These are phyloP conservation scores for Lepidurus arcticus DNA, from an alignment of 1,140 invertebrate genomes.

Conservation along the genomic window DNA sequence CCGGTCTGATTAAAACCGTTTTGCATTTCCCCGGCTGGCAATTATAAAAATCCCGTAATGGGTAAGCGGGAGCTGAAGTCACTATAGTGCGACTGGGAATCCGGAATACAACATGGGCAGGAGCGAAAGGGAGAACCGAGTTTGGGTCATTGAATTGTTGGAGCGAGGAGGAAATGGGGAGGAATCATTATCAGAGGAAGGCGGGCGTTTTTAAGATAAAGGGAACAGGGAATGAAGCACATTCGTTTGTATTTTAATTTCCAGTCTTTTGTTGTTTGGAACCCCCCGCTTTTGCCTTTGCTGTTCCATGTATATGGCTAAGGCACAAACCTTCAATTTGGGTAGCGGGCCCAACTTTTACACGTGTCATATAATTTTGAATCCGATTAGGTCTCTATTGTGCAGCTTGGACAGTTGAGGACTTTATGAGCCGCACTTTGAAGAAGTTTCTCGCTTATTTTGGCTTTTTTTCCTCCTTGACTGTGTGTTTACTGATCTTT, in stretches of 20 bases:
- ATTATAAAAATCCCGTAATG: constrained; percentile 22
- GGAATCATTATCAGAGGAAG: not conserved
- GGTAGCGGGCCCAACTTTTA: not conserved
- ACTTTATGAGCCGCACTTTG: not conserved
- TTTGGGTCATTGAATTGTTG: constrained; percentile 9
- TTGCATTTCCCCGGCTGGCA: constrained; percentile 20
- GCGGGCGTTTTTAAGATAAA: constrained; percentile 8
- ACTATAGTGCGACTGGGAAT: constrained; percentile 21
- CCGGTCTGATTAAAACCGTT: constrained; percentile 21
- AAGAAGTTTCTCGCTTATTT: not conserved
- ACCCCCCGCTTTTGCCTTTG: not conserved
- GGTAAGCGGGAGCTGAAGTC: constrained; percentile 20
- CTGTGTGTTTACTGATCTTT: not conserved
- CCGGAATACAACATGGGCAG: constrained; percentile 5
- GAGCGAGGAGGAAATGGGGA: constrained; percentile 20
- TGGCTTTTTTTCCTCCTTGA: not conserved
- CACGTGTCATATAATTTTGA: constrained; percentile 16
- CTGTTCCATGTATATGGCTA: not conserved
- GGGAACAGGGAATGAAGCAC: not conserved
- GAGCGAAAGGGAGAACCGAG: not conserved
- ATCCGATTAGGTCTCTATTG: not conserved
- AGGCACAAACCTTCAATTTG: constrained; percentile 19
- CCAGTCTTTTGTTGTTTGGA: not conserved
- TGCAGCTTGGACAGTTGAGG: not conserved
- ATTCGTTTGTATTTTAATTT: constrained; percentile 17